Evolutionary conservation across 2,113 vertebrate species (phyloP), one percentile per base, ranked within the genome.

Genomic region (Tenebrosternarchus preto): DNA sequence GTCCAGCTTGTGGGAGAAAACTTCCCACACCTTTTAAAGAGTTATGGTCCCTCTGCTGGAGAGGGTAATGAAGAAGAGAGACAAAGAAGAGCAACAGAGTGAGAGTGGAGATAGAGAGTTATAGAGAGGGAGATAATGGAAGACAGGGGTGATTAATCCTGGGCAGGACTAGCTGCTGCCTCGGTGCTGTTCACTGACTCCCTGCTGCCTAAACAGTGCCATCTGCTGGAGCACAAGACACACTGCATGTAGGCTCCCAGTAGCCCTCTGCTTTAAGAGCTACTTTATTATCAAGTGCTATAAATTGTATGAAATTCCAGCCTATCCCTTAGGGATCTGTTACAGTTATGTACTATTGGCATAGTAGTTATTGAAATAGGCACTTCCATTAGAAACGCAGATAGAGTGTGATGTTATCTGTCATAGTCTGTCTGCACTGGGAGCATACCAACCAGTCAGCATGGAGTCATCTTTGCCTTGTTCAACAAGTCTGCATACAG

Each of bases 221-320:
- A 86, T 82, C 88, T 87, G 82, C 85, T 87, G 87, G 74, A 80
- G 39, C 50, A 2, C 33, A n/a, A 60, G 33, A 17, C n/a, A 33
- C 39, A 53, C 25, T 64, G 43, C 43, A 31, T 27, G 24, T 68
- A 9, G 50, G 53, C 46, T 56, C 0, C 36, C 6, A 11, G 2
- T 43, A 20, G 39, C 5, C 27, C 33, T 5, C 29, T 33, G 9
- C 27, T 33, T 15, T 50, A 15, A 64, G 46, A 46, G 25, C 22
- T 22, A 61, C 25, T 67, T 16, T 73, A 16, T 63, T 27, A 17
- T 4, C 9, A 12, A 50, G 17, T 60, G 22, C 22, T 64, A n/a
- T 29, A 11, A 29, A 2, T 2, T 73, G 3, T 16, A 36, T 57
- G 5, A n/a, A 56, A 16, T 63, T 24, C 7, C 0, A 70, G 17